phyloP scores from a whole-genome alignment of 35 echinoderm and acorn worm genomes.

The Heliocidaris erythrogramma region DNA sequence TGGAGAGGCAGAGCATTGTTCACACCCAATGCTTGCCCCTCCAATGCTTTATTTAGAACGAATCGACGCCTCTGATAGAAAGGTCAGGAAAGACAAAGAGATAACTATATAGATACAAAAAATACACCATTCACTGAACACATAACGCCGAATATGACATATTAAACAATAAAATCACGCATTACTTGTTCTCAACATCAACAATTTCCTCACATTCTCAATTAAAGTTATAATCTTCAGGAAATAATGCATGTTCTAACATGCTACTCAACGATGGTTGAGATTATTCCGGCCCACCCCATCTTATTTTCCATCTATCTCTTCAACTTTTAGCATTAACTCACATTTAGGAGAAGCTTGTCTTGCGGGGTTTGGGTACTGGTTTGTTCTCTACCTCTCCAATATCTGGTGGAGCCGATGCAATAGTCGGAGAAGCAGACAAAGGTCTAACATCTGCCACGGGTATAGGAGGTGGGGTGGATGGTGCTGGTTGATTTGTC shows the following conservation, averaged over 20 bases:
- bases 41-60: too few species aligned
- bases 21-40: too few species aligned
- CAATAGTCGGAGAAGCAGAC: background rate
- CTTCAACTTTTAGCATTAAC: background rate
- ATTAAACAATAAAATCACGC: too few species aligned
- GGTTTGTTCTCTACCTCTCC: background rate
- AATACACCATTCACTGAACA: too few species aligned
- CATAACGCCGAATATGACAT: too few species aligned
- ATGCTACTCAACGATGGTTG: background rate
- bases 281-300: background rate
- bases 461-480: conserved; percentile 27
- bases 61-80: too few species aligned
- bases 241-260: background rate
- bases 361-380: conserved; percentile 23
- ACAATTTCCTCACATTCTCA: background rate
- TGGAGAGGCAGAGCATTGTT: too few species aligned
- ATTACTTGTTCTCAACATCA: background rate
- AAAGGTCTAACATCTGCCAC: conserved; percentile 29
- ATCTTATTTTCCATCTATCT: background rate
- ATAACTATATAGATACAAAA: too few species aligned
- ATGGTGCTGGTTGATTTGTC: conserved; percentile 20
- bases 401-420: conserved; percentile 9
- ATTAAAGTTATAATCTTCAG: background rate
- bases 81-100: too few species aligned
- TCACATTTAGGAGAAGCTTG: conserved; percentile 5